Base-by-base conservation (phyloP, 2,113 vertebrate genomes). In the Eublepharis macularius region DNA sequence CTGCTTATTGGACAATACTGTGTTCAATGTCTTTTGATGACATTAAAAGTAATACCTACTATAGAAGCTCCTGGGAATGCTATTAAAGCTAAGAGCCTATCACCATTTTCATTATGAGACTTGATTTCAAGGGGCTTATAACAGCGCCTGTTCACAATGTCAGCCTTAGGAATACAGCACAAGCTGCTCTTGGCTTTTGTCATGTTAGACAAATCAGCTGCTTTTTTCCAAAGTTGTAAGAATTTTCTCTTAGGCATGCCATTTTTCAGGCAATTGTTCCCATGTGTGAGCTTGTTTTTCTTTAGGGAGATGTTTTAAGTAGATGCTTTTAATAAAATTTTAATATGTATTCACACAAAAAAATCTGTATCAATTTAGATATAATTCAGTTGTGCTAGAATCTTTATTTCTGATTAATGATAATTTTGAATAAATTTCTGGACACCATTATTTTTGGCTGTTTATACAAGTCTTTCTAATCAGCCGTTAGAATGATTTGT, bases 51-150 rank as follows among this genome's bases (percentile, higher is more conserved):
- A 94, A 95, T 94, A 86, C 80, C 88, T 91, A 78, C 92, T 92
- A 90, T 92, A 90, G 90, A 87, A 93, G 92, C 90, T 87, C 92
- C 95, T 96, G 91, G 92, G 96, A 94, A 91, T 90, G 82, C 85
- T 81, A 90, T 96, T 96, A 95, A 95, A 94, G 92, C 95, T 95
- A 96, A 96, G 94, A 45, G 87, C 93, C 93, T 96, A 94, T 95
- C 92, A 94, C 90, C 93, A 91, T 95, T 95, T 94, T 83, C 84
- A 94, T 95, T 95, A 95, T 89, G 94, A 93, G 91, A 76, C 92
- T 90, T 93, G 92, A 93, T 95, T 96, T 96, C 92, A 90, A 94
- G 88, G 63, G 73, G 51, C 95, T 95, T 95, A 93, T 94, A 94
- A 75, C 36, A 83, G 70, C 86, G 60, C 13, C 43, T 78, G 90